These are phyloP conservation scores for Oophaga pumilio DNA, from an alignment of 2,113 vertebrate species.

Conservation along the genomic window DNA sequence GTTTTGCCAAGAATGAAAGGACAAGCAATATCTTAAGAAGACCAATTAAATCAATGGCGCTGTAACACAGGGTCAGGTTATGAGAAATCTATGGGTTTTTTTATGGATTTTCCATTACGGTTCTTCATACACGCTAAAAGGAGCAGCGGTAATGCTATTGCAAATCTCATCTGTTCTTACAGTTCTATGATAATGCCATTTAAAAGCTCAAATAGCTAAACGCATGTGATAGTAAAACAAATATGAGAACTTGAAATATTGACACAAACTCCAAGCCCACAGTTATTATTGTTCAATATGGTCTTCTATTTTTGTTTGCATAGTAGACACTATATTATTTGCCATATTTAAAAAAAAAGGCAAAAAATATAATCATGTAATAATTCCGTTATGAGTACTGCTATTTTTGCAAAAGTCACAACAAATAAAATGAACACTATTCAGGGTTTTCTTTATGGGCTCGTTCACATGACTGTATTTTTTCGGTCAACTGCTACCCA, in stretches of 20 bases:
- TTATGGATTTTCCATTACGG: slow-evolving; percentile 41
- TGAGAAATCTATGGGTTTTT: slow-evolving; percentile 47
- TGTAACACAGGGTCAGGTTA: slow-evolving; percentile 46
- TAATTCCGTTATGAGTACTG: too few relatives aligned
- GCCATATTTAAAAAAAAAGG: background rate
- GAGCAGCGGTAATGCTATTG: slow-evolving; percentile 9
- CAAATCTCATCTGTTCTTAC: slow-evolving; percentile 23
- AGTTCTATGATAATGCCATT: background rate
- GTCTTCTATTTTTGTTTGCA: background rate
- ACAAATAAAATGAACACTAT: too few relatives aligned
- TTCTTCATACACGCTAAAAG: slow-evolving; percentile 35
- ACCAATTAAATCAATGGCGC: slow-evolving; percentile 50
- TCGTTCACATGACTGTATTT: too few relatives aligned
- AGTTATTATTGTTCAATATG: background rate
- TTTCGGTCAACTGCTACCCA: too few relatives aligned
- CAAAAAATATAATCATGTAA: too few relatives aligned
- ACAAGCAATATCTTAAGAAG: slow-evolving; percentile 51
- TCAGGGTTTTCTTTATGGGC: too few relatives aligned
- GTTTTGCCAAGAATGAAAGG: slow-evolving; percentile 30
- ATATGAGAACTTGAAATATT: background rate
- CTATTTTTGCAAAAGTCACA: too few relatives aligned
- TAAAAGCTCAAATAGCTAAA: slow-evolving; percentile 13
- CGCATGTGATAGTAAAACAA: slow-evolving; percentile 4
- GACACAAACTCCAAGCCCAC: background rate
- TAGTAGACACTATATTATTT: background rate